Evolutionary conservation across 2,888 invertebrate genomes (phyloP).

Genomic region (Augochlorella aurata): DNA sequence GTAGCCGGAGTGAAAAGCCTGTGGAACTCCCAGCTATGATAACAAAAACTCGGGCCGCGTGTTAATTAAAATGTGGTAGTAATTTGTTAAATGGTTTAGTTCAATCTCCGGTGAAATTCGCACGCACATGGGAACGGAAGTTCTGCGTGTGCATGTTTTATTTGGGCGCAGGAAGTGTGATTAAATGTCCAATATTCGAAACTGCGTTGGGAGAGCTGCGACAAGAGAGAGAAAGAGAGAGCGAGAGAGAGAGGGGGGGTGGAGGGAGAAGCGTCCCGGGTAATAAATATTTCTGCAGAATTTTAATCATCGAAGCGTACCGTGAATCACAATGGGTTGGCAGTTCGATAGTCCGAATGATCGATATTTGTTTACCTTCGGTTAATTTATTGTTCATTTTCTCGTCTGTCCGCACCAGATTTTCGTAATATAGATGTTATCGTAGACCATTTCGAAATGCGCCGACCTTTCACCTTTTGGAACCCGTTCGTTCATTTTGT

Average conservation of each 20-base stretch:
- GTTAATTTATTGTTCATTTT: background rate
- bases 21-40: background rate
- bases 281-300: background rate
- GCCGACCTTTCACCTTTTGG: background rate
- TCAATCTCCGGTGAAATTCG: background rate
- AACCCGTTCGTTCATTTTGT: background rate
- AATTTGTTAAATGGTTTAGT: conserved; percentile 22
- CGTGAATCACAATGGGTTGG: background rate
- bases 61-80: conserved; percentile 28
- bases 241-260: background rate
- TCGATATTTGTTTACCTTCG: background rate
- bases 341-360: background rate
- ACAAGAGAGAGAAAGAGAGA: background rate
- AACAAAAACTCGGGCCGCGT: background rate
- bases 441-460: background rate
- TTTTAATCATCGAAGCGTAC: background rate
- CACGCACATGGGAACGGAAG: background rate
- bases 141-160: background rate
- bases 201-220: too few relatives aligned
- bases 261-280: background rate
- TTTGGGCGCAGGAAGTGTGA: background rate
- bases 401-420: too few relatives aligned
- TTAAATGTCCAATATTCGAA: conserved; percentile 3
- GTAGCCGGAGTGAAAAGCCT: background rate
- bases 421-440: background rate